Conservation (phyloP, 2,888 invertebrate genomes). For the Hypomecis atomaria region DNA sequence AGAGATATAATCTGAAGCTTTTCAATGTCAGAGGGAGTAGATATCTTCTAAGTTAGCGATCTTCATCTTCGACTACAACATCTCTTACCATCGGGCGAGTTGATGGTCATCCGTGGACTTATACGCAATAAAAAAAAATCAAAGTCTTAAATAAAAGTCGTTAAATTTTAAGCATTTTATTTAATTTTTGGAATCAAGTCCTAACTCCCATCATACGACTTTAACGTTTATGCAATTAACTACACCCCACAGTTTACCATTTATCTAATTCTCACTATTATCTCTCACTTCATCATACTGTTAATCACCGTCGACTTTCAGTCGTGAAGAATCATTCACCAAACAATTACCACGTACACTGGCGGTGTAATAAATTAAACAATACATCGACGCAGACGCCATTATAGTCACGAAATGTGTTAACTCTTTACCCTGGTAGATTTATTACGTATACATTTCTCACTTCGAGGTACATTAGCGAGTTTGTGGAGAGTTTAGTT, state of each 20-base stretch:
- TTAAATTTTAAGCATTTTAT: no score
- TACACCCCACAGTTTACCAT: not conserved
- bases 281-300: conserved; percentile 20
- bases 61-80: no score
- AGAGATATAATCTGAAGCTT: no score
- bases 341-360: conserved; percentile 55
- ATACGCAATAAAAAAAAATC: no score
- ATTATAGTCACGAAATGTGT: conserved; percentile 75
- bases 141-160: no score
- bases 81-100: no score
- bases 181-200: no score
- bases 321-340: conserved; percentile 53
- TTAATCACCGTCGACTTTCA: conserved; percentile 27
- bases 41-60: no score
- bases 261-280: conserved; percentile 16
- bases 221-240: not conserved
- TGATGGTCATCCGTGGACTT: no score
- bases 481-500: not conserved
- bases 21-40: no score
- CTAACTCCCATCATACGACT: no score
- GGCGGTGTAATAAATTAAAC: conserved; percentile 65
- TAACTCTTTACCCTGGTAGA: conserved; percentile 64
- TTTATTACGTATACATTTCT: conserved; percentile 57
- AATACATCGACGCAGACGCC: conserved; percentile 56
- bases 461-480: conserved; percentile 20